Conservation (phyloP, 2,797 vertebrate genomes). For the Anguilla megastoma region DNA sequence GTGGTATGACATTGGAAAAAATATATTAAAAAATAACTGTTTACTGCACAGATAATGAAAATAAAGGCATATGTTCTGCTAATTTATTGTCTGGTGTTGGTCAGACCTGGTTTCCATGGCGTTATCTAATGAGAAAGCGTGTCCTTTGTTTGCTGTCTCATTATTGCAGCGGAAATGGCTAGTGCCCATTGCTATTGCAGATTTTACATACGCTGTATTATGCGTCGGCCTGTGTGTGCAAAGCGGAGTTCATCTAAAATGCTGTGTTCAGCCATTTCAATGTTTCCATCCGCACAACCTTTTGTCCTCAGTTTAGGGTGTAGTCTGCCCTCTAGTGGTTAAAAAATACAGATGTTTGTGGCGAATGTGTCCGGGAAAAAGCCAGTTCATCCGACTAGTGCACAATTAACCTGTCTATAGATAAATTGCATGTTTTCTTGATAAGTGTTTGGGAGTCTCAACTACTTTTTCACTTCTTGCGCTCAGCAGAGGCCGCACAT, state of each 20-base stretch:
- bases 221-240: background rate
- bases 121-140: background rate
- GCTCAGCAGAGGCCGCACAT: too few species aligned
- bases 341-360: background rate
- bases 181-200: background rate
- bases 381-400: background rate
- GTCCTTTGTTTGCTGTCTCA: background rate
- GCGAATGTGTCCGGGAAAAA: background rate
- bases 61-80: constrained; percentile 49
- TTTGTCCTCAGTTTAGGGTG: background rate
- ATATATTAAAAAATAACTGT: constrained; percentile 55
- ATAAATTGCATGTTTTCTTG: background rate
- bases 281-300: background rate
- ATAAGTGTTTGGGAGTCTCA: background rate
- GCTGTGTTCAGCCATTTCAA: background rate
- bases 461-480: background rate
- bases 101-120: background rate
- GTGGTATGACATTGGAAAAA: constrained; percentile 66
- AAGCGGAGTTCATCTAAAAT: background rate
- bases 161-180: background rate
- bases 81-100: background rate
- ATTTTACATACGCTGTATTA: background rate
- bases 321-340: background rate
- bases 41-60: constrained; percentile 74
- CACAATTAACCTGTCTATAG: background rate